Conservation (phyloP, 2,888 invertebrate genomes). For the Latrodectus elegans region DNA sequence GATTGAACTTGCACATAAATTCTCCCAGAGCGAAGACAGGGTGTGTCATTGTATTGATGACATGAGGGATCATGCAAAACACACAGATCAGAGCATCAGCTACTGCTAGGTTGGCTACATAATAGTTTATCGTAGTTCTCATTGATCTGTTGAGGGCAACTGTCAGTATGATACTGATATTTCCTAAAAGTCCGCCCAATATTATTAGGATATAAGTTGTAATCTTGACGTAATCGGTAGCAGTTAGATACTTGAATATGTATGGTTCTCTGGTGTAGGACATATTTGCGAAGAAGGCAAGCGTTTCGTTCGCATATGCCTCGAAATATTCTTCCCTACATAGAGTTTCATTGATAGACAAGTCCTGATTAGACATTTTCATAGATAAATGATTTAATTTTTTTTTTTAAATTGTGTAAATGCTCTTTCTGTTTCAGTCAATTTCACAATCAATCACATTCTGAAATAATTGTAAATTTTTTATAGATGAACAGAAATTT, state of each 20-base stretch:
- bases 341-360: conserved; percentile 2
- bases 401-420: too few relatives aligned
- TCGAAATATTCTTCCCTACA: background rate
- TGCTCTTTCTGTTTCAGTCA: too few relatives aligned
- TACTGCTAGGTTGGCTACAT: conserved; percentile 73
- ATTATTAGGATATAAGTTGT: conserved; percentile 72
- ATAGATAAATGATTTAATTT: too few relatives aligned
- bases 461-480: too few relatives aligned
- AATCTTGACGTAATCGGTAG: conserved; percentile 70
- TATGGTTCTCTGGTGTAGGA: background rate
- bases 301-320: background rate
- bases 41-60: conserved; percentile 72
- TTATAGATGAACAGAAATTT: too few relatives aligned
- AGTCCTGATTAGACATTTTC: background rate
- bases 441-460: too few relatives aligned
- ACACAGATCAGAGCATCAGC: conserved; percentile 73
- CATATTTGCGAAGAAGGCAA: background rate
- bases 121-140: conserved; percentile 73
- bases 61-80: conserved; percentile 73
- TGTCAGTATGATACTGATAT: conserved; percentile 72
- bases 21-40: conserved; percentile 72
- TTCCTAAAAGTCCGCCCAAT: conserved; percentile 72
- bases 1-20: conserved; percentile 73
- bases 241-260: conserved; percentile 45
- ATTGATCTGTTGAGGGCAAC: conserved; percentile 72